Conservation (phyloP, 2,888 invertebrate genomes). For the Steinernema carpocapsae region DNA sequence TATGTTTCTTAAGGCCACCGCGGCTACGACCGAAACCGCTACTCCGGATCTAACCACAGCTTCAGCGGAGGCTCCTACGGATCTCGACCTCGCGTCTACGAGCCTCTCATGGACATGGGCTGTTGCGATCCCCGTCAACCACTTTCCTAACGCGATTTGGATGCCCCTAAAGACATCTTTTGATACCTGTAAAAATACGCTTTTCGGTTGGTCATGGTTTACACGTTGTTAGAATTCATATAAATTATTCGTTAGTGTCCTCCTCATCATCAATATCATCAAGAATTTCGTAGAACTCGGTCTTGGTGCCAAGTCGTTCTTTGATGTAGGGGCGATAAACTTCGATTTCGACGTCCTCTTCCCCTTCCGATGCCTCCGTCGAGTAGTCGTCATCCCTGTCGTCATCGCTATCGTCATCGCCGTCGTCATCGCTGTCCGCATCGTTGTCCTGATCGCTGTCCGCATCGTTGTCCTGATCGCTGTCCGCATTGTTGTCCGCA, state of each 20-base stretch:
- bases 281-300: no score
- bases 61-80: constrained; percentile 33
- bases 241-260: constrained; percentile 26
- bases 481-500: no score
- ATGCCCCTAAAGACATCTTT: constrained; percentile 79
- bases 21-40: constrained; percentile 67
- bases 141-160: constrained; percentile 87
- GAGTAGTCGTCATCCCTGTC: no score
- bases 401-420: no score
- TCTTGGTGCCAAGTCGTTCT: no score
- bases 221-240: neutral
- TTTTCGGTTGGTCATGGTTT: neutral
- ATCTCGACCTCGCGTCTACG: constrained; percentile 40
- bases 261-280: no score
- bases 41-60: constrained; percentile 32
- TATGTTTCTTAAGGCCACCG: constrained; percentile 48
- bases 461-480: no score
- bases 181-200: constrained; percentile 39
- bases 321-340: no score
- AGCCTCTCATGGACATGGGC: constrained; percentile 35
- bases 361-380: no score
- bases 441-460: no score
- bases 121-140: constrained; percentile 76
- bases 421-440: no score
- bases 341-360: no score